Conservation (phyloP, 2,797 vertebrate species). For the Potorous gilbertii region DNA sequence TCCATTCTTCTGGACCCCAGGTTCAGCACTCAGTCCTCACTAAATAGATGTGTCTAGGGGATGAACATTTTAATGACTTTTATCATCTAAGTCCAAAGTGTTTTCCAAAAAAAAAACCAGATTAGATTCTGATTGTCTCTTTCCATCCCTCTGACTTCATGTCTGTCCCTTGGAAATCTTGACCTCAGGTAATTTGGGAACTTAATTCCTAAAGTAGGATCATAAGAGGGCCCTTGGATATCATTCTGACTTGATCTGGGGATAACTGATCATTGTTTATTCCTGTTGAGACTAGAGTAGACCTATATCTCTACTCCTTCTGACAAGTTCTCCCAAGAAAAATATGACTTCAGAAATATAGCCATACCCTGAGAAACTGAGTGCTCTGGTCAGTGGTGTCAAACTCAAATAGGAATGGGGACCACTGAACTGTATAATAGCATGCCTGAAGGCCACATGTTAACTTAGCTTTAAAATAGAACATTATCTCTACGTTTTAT, state of each 20-base stretch:
- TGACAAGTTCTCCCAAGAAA: not conserved
- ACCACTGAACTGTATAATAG: not conserved
- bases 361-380: not conserved
- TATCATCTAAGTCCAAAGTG: not conserved
- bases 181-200: not conserved
- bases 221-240: not conserved
- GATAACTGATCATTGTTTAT: not conserved
- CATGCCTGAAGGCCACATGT: not conserved
- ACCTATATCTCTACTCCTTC: not conserved
- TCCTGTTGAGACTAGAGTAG: not conserved
- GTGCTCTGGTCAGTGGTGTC: not conserved
- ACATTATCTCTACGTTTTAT: not conserved
- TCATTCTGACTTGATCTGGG: not conserved
- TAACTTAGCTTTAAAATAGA: not conserved
- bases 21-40: not conserved
- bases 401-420: not conserved
- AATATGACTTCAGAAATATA: not conserved
- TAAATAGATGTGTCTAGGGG: not conserved
- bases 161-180: not conserved
- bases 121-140: not conserved
- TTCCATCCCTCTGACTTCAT: not conserved
- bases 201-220: not conserved
- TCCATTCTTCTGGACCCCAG: not conserved
- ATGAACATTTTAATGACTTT: not conserved
- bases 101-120: not conserved